Evolutionary conservation across 2,888 invertebrate species (phyloP).

Genomic region (Cremastinae sp.): DNA sequence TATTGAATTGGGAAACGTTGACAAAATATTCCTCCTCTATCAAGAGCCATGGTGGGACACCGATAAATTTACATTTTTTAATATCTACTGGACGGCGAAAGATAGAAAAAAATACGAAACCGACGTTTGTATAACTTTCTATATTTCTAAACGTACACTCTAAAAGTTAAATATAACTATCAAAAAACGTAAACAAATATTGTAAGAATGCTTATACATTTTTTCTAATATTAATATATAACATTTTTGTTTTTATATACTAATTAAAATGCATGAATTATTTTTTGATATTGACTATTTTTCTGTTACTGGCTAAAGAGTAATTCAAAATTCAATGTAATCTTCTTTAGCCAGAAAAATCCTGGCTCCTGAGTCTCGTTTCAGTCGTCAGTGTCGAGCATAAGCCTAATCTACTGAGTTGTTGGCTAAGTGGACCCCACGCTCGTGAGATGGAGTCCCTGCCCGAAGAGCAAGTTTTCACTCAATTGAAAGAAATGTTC

Average conservation of each 20-base stretch:
- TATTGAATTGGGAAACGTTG: conserved; percentile 84
- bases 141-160: background rate
- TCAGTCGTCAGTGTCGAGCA: conserved; percentile 84
- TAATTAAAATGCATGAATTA: too few relatives aligned
- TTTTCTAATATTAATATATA: too few relatives aligned
- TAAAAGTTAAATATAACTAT: background rate
- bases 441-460: conserved; percentile 84
- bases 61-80: conserved; percentile 75
- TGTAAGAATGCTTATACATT: too few relatives aligned
- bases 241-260: too few relatives aligned
- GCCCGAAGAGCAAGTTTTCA: conserved; percentile 81
- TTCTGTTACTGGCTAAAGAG: conserved; percentile 8
- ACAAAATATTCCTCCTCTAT: conserved; percentile 86
- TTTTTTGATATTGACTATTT: conserved; percentile 1
- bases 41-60: conserved; percentile 84
- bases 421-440: conserved; percentile 85
- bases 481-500: conserved; percentile 80
- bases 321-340: background rate
- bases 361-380: conserved; percentile 84
- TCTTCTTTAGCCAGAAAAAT: conserved; percentile 72
- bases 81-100: conserved; percentile 82
- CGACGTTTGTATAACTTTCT: conserved; percentile 60
- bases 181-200: background rate
- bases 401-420: conserved; percentile 83
- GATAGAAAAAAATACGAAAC: conserved; percentile 74